Percentiles rank a stretch among this genome's conserved stretches.
phyloP scores from a whole-genome alignment of 2,113 vertebrate genomes.

The Camelus bactrianus region DNA sequence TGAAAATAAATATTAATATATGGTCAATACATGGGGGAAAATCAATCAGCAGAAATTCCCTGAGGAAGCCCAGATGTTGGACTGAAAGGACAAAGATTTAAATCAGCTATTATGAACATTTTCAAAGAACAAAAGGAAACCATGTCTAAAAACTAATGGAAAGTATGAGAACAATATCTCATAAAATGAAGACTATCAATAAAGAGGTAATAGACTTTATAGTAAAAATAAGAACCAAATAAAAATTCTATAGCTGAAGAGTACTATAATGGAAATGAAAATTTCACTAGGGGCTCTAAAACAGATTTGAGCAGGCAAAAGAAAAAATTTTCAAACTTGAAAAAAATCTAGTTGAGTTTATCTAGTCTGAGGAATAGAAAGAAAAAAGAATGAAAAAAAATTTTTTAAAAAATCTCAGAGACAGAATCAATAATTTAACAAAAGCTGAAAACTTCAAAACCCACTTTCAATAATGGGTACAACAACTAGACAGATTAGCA shows the following conservation, averaged over 20 bases:
- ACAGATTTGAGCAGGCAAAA: background rate
- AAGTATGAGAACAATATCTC: background rate
- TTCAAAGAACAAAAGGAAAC: background rate
- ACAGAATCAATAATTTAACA: background rate
- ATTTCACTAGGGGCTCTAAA: background rate
- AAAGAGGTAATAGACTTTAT: background rate
- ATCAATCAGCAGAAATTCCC: background rate
- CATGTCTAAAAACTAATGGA: background rate
- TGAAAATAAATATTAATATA: conserved; percentile 13
- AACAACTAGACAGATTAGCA: background rate
- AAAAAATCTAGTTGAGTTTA: background rate
- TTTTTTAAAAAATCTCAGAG: background rate
- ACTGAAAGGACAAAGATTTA: background rate
- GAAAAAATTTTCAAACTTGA: background rate
- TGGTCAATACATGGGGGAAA: background rate
- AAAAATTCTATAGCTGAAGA: background rate
- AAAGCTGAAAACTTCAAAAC: background rate
- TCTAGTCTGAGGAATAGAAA: background rate
- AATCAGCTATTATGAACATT: background rate
- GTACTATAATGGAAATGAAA: background rate
- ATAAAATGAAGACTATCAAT: background rate
- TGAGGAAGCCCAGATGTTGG: background rate
- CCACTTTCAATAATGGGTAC: background rate
- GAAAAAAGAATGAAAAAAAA: background rate
- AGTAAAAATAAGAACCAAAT: background rate